Evolutionary conservation across 2,797 vertebrate genomes (phyloP).

Genomic region (Sarcophilus harrisii): DNA sequence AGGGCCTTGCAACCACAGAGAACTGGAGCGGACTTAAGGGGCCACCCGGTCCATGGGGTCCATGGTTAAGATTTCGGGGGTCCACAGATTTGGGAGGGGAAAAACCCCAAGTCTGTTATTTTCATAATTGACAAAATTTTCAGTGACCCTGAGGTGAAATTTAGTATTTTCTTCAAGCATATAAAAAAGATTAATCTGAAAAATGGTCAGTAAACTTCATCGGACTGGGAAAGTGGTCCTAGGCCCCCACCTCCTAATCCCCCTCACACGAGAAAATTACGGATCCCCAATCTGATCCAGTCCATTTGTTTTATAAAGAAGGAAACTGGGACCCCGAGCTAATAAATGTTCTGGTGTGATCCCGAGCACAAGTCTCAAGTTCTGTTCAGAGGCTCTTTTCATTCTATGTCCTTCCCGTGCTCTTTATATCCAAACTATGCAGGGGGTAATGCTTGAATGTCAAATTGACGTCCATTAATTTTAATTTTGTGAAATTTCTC

Average conservation of each 20-base stretch:
- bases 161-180: background rate
- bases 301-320: background rate
- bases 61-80: background rate
- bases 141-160: background rate
- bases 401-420: background rate
- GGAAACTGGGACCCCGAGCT: background rate
- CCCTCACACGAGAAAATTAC: rapidly evolving
- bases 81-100: background rate
- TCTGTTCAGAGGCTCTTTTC: background rate
- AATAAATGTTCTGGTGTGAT: background rate
- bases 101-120: background rate
- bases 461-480: slow-evolving; percentile 75
- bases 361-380: background rate
- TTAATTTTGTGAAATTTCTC: slow-evolving; percentile 78
- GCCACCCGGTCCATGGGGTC: background rate
- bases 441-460: slow-evolving; percentile 13
- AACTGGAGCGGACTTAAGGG: background rate
- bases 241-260: background rate
- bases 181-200: background rate
- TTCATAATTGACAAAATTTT: background rate
- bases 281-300: background rate
- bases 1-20: background rate
- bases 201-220: background rate
- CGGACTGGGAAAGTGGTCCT: background rate
- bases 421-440: background rate